phyloP scores from a whole-genome alignment of 2,113 vertebrate species.

The Gymnobelideus leadbeateri region DNA sequence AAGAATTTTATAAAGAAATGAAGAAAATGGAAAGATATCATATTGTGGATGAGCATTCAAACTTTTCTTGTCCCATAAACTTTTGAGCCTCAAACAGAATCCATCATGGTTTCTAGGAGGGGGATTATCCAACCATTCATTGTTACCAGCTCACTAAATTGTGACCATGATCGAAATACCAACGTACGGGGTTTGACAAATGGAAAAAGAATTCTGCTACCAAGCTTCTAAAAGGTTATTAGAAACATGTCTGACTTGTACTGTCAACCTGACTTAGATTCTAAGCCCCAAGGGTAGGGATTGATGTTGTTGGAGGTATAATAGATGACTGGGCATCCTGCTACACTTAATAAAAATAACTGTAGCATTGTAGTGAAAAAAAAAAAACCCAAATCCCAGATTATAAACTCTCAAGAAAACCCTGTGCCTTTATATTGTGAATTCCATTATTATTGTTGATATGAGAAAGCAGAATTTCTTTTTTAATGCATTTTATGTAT shows the following conservation, averaged over 20 bases:
- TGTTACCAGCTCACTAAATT: constrained; percentile 40
- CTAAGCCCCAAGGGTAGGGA: constrained; percentile 19
- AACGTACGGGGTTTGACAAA: constrained; percentile 56
- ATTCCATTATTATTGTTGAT: neutral
- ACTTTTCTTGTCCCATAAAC: neutral
- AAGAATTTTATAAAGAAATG: neutral
- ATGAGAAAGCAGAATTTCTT: neutral
- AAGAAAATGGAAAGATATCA: neutral
- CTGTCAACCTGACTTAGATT: constrained; percentile 30
- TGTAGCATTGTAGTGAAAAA: neutral
- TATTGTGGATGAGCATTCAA: neutral
- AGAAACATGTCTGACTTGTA: constrained; percentile 44
- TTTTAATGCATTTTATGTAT: constrained; percentile 52
- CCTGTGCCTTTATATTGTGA: neutral
- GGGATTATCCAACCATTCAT: neutral
- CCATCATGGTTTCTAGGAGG: neutral
- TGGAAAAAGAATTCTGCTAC: constrained; percentile 54
- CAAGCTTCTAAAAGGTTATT: constrained; percentile 34
- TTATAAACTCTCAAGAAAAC: constrained; percentile 3
- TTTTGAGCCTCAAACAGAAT: neutral
- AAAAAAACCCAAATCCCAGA: neutral
- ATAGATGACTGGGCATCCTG: constrained; percentile 31
- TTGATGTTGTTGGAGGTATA: constrained; percentile 34
- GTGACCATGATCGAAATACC: constrained; percentile 57
- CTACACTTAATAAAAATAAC: constrained; percentile 53